phyloP scores from a whole-genome alignment of 2,888 invertebrate genomes.

The Acholoe squamosa region DNA sequence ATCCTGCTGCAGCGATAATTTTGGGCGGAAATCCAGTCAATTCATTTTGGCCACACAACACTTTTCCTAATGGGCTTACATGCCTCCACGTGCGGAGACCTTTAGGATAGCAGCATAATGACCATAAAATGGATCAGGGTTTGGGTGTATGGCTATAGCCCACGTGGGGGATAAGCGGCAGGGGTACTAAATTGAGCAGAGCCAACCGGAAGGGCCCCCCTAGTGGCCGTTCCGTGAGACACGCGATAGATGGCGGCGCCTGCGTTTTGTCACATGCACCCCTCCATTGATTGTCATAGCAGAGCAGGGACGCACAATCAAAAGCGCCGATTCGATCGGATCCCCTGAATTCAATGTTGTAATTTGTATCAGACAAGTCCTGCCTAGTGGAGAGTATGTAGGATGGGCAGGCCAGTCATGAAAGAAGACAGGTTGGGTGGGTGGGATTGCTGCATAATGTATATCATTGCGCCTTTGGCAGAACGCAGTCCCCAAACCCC shows the following conservation, averaged over 20 bases:
- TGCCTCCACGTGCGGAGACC: too few species aligned
- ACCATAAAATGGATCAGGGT: background rate
- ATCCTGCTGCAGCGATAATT: too few species aligned
- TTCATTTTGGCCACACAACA: too few species aligned
- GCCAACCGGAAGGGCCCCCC: background rate
- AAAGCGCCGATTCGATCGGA: slow-evolving; percentile 23
- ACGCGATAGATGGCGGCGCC: slow-evolving; percentile 11
- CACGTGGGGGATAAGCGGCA: background rate
- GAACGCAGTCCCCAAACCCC: too few species aligned
- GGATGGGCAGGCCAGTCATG: background rate
- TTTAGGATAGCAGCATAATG: background rate
- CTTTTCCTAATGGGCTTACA: too few species aligned
- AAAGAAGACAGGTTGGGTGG: background rate
- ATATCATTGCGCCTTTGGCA: too few species aligned
- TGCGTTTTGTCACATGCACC: slow-evolving; percentile 41
- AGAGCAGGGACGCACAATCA: background rate
- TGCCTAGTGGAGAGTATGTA: background rate
- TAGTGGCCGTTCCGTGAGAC: background rate
- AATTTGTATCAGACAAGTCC: slow-evolving; percentile 17
- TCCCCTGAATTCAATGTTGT: background rate
- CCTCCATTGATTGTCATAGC: slow-evolving; percentile 19
- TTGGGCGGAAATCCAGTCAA: background rate
- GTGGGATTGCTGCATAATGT: background rate
- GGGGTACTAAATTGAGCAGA: slow-evolving; percentile 21
- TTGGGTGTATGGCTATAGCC: background rate